phyloP scores from a whole-genome alignment of 2,797 vertebrate genomes.

The Falco berigora region DNA sequence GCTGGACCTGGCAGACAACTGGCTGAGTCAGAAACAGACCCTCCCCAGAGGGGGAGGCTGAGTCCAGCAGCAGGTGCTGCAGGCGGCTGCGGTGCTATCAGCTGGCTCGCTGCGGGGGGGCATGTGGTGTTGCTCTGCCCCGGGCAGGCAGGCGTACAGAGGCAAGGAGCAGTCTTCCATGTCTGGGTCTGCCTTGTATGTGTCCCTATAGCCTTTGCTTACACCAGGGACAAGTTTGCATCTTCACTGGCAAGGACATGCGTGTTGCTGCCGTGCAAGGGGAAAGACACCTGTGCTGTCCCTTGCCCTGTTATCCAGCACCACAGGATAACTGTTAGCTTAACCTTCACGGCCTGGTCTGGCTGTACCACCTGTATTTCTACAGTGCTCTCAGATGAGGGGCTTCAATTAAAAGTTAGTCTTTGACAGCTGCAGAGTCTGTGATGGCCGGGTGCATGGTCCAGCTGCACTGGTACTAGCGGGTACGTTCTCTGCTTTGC shows the following conservation, averaged over 20 bases:
- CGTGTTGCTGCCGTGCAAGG: neutral
- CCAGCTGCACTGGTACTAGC: fast-evolving
- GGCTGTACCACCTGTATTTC: neutral
- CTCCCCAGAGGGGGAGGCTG: neutral
- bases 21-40: neutral
- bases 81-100: fast-evolving
- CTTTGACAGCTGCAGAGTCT: neutral
- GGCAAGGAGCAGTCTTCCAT: neutral
- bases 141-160: neutral
- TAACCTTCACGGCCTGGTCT: neutral
- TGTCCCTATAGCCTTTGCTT: neutral
- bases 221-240: neutral
- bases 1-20: neutral
- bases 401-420: neutral
- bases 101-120: neutral
- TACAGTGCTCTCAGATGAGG: neutral
- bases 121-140: neutral
- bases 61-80: neutral
- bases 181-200: neutral
- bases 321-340: neutral
- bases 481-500: neutral
- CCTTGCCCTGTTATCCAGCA: neutral
- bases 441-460: too few relatives aligned
- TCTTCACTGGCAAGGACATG: neutral
- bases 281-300: neutral